phyloP scores from a whole-genome alignment of 2,113 vertebrate genomes.

The rabbit (Oryctolagus cuniculus) region DNA sequence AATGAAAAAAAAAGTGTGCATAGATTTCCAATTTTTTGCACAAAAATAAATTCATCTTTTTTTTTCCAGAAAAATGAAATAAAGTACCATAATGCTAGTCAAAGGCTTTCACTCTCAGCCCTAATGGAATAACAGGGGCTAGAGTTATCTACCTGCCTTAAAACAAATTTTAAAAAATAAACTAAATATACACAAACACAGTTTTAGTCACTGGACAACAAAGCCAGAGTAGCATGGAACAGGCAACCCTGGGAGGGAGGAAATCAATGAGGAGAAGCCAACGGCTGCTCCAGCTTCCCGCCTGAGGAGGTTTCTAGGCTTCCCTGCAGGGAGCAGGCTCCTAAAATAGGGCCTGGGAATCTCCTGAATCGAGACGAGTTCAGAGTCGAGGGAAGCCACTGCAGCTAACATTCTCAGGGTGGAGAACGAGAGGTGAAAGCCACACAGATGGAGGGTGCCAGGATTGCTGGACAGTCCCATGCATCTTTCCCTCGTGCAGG shows the following conservation, averaged over 20 bases:
- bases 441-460: not conserved
- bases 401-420: not conserved
- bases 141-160: not conserved
- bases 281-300: too few relatives aligned
- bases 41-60: too few relatives aligned
- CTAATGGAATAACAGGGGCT: not conserved
- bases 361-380: not conserved
- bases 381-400: not conserved
- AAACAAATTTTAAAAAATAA: not conserved
- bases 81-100: too few relatives aligned
- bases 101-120: not conserved
- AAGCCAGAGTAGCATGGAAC: not conserved
- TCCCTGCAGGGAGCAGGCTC: too few relatives aligned
- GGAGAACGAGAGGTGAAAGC: not conserved
- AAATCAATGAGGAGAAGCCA: not conserved
- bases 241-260: fast-evolving
- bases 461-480: too few relatives aligned
- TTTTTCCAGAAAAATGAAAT: too few relatives aligned
- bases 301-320: too few relatives aligned
- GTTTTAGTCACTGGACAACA: not conserved
- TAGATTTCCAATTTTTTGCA: too few relatives aligned
- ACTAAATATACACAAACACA: not conserved
- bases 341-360: too few relatives aligned
- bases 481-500: too few relatives aligned
- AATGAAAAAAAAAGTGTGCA: too few relatives aligned